Evolutionary conservation across 1,140 invertebrate genomes (phyloP).

Genomic region (Pantala flavescens): DNA sequence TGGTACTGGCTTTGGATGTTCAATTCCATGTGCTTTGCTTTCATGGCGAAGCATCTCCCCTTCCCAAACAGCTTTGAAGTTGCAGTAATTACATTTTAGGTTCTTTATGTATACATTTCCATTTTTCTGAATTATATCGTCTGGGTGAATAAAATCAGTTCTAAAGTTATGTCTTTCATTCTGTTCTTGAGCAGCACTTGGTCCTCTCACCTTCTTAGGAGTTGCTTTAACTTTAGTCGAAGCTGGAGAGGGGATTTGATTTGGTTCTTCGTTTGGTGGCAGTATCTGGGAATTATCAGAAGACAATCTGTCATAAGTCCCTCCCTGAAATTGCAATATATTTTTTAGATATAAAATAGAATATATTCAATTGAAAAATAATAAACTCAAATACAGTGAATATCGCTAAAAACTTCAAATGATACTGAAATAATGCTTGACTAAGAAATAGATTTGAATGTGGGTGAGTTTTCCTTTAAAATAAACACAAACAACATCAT

Average conservation of each 20-base stretch:
- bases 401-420: no score
- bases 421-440: no score
- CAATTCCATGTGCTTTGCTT: constrained; percentile 24
- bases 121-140: constrained; percentile 38
- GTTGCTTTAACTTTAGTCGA: constrained; percentile 25
- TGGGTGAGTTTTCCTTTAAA: no score
- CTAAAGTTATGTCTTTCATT: constrained; percentile 28
- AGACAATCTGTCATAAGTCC: neutral
- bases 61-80: constrained; percentile 42
- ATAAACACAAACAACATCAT: no score
- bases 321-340: neutral
- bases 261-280: neutral
- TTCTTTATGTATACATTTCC: constrained; percentile 37
- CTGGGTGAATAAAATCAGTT: constrained; percentile 39
- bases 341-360: no score
- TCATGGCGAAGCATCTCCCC: constrained; percentile 40
- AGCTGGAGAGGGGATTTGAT: neutral
- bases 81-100: constrained; percentile 39
- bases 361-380: no score
- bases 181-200: constrained; percentile 22
- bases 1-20: constrained; percentile 32
- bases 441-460: no score
- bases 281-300: neutral
- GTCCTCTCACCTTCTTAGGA: constrained; percentile 27
- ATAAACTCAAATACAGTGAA: no score